A percentile compares a stretch with the other conserved stretches of the same genome.
Evolutionary conservation across 2,888 invertebrate genomes (phyloP).

Genomic region (Nymphalis polychloros): DNA sequence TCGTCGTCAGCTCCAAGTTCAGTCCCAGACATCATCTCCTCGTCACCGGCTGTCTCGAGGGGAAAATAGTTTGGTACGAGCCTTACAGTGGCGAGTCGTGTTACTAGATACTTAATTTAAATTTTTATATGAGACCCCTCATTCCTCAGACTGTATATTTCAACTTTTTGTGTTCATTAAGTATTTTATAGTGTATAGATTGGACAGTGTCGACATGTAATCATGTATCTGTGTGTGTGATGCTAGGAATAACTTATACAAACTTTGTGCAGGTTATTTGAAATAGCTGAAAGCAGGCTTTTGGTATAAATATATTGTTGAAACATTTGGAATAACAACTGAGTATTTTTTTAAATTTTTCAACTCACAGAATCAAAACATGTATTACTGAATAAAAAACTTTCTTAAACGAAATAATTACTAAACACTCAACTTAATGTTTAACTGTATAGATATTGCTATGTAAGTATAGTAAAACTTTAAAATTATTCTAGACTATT

Average conservation of each 20-base stretch:
- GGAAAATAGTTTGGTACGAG: slow-evolving; percentile 94
- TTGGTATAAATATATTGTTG: slow-evolving; percentile 13
- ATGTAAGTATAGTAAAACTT: slow-evolving; percentile 6
- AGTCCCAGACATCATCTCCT: slow-evolving; percentile 92
- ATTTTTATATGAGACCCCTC: slow-evolving; percentile 37
- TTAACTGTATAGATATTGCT: neutral
- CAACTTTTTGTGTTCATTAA: slow-evolving; percentile 29
- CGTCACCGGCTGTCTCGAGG: slow-evolving; percentile 94
- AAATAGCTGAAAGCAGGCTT: slow-evolving; percentile 20
- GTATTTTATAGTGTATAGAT: slow-evolving; percentile 11
- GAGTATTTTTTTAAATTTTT: neutral
- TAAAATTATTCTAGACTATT: slow-evolving; percentile 11
- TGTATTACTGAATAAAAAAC: too few species aligned
- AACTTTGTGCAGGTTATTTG: neutral
- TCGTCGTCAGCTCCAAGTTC: slow-evolving; percentile 94
- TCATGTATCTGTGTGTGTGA: slow-evolving; percentile 14
- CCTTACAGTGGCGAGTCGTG: slow-evolving; percentile 80
- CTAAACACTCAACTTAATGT: neutral
- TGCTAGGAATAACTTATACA: neutral
- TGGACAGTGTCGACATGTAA: slow-evolving; percentile 9
- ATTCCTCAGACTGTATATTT: slow-evolving; percentile 37
- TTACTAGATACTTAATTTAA: slow-evolving; percentile 53
- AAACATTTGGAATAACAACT: neutral
- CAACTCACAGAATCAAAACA: too few species aligned
- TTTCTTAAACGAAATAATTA: neutral